Percentiles rank a stretch among this genome's conserved stretches.
phyloP scores from a whole-genome alignment of 2,113 vertebrate species.

The Elanoides forficatus region DNA sequence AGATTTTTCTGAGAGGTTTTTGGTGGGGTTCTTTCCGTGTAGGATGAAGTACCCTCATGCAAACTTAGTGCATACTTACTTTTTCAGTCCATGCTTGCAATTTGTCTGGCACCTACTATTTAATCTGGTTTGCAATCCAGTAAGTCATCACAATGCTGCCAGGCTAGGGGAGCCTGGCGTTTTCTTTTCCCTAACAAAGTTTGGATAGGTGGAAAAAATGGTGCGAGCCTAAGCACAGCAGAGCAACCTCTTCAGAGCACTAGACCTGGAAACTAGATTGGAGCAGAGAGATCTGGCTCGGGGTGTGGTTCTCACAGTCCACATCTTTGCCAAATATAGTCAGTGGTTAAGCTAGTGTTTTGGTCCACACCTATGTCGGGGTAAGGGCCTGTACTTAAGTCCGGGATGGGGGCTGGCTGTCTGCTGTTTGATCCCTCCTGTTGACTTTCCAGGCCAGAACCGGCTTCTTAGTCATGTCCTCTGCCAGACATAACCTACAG shows the following conservation, averaged over 20 bases:
- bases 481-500: conserved; percentile 14
- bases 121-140: background rate
- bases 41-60: background rate
- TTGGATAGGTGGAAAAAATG: background rate
- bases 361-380: background rate
- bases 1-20: background rate
- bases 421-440: conserved; percentile 24
- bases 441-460: background rate
- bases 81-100: background rate
- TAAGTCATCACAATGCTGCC: background rate
- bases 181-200: background rate
- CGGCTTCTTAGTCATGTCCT: conserved; percentile 11
- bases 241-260: background rate
- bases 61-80: background rate
- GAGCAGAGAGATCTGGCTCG: background rate
- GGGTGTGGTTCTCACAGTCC: background rate
- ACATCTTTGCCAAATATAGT: background rate
- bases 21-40: background rate
- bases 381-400: background rate
- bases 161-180: background rate
- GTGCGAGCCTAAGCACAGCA: background rate
- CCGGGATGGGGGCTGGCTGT: background rate
- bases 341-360: background rate
- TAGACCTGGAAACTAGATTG: background rate
- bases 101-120: background rate